Evolutionary conservation across 2,797 vertebrate genomes (phyloP).

Genomic region (Apodemus agrarius): DNA sequence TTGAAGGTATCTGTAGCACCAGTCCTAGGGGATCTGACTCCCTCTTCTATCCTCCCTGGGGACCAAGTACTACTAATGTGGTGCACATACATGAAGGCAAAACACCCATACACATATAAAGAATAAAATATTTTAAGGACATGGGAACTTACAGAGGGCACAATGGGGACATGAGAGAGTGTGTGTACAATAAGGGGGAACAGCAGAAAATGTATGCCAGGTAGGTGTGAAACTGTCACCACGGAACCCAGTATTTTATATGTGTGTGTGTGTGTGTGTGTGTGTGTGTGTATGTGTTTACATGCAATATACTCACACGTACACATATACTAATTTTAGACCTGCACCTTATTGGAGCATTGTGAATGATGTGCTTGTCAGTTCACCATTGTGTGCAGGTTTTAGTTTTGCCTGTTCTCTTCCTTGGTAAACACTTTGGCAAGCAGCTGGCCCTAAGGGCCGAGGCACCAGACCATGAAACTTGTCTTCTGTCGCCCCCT

Average conservation of each 20-base stretch:
- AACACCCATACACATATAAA: background rate
- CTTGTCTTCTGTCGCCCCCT: constrained; percentile 58
- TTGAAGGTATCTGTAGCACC: background rate
- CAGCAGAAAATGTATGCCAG: background rate
- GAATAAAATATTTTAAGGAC: background rate
- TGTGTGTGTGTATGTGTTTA: no score
- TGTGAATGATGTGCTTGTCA: background rate
- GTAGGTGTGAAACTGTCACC: background rate
- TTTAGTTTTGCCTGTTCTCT: background rate
- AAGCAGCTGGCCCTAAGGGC: rapidly evolving
- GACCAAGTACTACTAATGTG: background rate
- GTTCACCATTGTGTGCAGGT: background rate
- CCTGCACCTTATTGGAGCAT: background rate
- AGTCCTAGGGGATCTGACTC: background rate
- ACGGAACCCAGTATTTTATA: background rate
- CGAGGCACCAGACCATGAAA: rapidly evolving
- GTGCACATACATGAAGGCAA: background rate
- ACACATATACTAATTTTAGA: background rate
- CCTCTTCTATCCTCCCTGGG: background rate
- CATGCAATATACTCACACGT: background rate
- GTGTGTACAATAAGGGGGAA: background rate
- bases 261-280: background rate
- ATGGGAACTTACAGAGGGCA: background rate
- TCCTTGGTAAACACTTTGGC: background rate
- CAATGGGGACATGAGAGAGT: background rate